Base-by-base conservation (phyloP, 2,797 vertebrate genomes). In the Naso thynnoides region DNA sequence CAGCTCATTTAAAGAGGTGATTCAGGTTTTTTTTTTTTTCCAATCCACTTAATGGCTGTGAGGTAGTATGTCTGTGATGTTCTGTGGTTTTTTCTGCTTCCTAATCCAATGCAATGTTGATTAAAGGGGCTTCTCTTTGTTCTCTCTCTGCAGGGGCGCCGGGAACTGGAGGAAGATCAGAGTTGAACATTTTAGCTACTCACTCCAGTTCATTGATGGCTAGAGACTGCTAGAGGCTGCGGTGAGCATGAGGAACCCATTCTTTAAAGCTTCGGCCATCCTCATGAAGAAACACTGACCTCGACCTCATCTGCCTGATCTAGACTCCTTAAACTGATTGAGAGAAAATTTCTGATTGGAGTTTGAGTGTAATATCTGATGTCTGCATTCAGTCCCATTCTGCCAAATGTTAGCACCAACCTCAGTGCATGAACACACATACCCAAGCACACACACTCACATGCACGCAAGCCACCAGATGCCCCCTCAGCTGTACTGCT, bases 401-500 rank as follows among this genome's bases (percentile, higher is more conserved):
- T 77, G 67, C 81, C 79, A 82, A 39, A 85, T n/a, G 26, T 73
- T 88, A 84, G 57, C 66, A 52, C 54, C 16, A 3, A 70, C 82
- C 75, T 81, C 71, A 76, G 86, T 79, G 76, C 82, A 85, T 87
- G 83, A 86, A 84, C 79, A 88, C 83, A 86, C 45, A 60, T 33
- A 27, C 10, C 53, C 23, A 38, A 13, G 5, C 31, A 19, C 48
- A 33, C 42, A 65, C 54, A 44, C 61, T 47, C 33, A 1, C 57
- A 47, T 21, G 29, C 78, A 73, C 72, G 81, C 86, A 79, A 64
- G 91, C 93, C 94, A 95, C 94, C 97, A 98, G 96, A 96, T 97
- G 96, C 94, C 94, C 95, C 83, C 68, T 94, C 94, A 96, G 95
- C 94, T 95, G 90, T 93, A 74, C 90, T 77, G 91, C 86, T 93